These are phyloP conservation scores for Pipra filicauda DNA, from an alignment of 2,113 vertebrate species.

Conservation along the genomic window DNA sequence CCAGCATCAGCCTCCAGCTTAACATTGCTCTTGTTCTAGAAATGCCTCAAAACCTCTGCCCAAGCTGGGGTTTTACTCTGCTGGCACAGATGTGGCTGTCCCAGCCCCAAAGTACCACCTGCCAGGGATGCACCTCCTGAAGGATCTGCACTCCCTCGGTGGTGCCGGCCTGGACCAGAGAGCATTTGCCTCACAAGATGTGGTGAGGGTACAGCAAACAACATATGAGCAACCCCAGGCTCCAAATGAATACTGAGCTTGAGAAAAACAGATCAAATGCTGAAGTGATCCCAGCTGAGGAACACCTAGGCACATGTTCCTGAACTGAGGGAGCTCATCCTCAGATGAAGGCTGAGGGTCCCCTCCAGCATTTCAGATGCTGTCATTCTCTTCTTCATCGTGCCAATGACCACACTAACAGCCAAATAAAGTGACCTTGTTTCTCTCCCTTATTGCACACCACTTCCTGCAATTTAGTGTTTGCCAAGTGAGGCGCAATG, in stretches of 20 bases:
- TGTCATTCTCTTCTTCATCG: background rate
- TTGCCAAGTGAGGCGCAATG: background rate
- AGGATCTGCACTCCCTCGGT: background rate
- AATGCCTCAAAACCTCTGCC: background rate
- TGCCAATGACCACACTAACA: background rate
- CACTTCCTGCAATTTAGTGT: conserved; percentile 2
- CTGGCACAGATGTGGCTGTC: background rate
- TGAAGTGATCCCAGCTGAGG: background rate
- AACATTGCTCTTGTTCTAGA: background rate
- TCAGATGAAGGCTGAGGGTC: background rate
- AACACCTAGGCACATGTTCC: background rate
- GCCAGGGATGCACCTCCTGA: background rate
- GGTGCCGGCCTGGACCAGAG: background rate
- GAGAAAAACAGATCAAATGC: background rate
- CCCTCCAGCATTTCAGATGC: background rate
- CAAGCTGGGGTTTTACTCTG: background rate
- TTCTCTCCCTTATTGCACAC: background rate
- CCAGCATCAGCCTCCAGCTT: background rate
- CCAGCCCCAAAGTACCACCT: background rate
- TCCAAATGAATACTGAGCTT: background rate
- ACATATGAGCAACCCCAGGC: fast-evolving
- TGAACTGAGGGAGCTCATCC: background rate
- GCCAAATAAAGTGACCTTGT: background rate
- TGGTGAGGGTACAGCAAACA: background rate
- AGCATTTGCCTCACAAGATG: background rate